Evolutionary conservation across 1,140 invertebrate species (phyloP).

Genomic region (Saxidomus purpurata): DNA sequence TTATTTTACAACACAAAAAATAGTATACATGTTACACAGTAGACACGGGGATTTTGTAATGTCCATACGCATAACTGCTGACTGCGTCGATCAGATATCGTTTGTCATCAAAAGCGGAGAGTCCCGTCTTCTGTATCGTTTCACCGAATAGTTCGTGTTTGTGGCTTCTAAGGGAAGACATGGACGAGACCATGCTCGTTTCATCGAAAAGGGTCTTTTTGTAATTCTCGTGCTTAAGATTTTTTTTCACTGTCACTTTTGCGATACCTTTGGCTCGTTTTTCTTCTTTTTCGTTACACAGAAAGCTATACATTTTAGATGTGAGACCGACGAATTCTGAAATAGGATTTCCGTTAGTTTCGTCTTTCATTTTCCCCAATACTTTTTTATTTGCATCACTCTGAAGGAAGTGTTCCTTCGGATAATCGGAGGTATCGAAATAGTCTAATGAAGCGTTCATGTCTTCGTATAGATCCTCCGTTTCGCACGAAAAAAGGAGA

Average conservation of each 20-base stretch:
- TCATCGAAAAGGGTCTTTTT: slow-evolving; percentile 44
- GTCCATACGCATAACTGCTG: slow-evolving; percentile 32
- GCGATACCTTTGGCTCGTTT: slow-evolving; percentile 71
- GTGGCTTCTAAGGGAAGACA: slow-evolving; percentile 37
- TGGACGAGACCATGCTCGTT: slow-evolving; percentile 36
- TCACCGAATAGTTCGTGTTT: slow-evolving; percentile 32
- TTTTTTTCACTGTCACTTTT: slow-evolving; percentile 43
- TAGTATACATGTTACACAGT: background rate
- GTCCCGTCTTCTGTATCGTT: slow-evolving; percentile 12
- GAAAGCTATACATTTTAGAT: slow-evolving; percentile 84
- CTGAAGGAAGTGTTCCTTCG: slow-evolving; percentile 3
- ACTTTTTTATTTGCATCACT: slow-evolving; percentile 83
- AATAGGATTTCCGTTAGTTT: slow-evolving; percentile 80
- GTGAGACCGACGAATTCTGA: slow-evolving; percentile 72
- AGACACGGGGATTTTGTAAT: slow-evolving; percentile 41
- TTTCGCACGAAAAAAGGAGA: background rate
- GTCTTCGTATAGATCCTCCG: slow-evolving; percentile 20
- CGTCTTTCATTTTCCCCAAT: slow-evolving; percentile 88
- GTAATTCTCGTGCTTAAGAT: slow-evolving; percentile 14
- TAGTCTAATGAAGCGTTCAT: slow-evolving; percentile 4
- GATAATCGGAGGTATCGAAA: slow-evolving; percentile 31
- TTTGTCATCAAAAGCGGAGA: slow-evolving; percentile 48
- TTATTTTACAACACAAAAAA: background rate
- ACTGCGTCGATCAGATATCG: slow-evolving; percentile 17
- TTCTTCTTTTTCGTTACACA: slow-evolving; percentile 77